A percentile compares a stretch with the other conserved stretches of the same genome.
phyloP scores from a whole-genome alignment of 2,797 vertebrate species.

The Microctenopoma steveboyesi region DNA sequence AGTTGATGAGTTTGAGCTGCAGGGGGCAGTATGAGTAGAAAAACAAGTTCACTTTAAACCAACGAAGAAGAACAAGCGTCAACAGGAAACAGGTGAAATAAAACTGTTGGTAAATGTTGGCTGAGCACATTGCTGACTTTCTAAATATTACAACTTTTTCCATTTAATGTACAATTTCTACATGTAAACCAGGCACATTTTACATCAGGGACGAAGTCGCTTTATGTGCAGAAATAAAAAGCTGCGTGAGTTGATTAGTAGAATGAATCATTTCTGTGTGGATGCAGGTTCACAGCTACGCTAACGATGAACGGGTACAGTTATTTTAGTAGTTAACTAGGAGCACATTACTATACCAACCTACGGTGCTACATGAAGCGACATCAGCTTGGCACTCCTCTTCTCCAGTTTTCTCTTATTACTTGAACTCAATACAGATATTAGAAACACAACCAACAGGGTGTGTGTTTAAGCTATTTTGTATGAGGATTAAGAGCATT shows the following conservation, averaged over 20 bases:
- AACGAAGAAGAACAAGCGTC: conserved; percentile 52
- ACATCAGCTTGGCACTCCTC: neutral
- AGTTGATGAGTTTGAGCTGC: neutral
- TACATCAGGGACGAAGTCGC: too few species aligned
- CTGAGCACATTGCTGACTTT: neutral
- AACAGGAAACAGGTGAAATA: conserved; percentile 28
- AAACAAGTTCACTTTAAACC: neutral
- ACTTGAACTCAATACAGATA: conserved; percentile 40
- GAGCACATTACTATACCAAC: too few species aligned
- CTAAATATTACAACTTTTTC: neutral
- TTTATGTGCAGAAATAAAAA: neutral
- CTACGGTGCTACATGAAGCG: neutral
- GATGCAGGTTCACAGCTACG: neutral
- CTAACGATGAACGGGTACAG: too few species aligned
- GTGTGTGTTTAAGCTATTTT: conserved; percentile 13
- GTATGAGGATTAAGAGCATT: conserved; percentile 65
- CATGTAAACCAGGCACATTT: neutral
- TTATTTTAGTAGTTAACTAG: too few species aligned
- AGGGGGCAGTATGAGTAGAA: conserved; percentile 35
- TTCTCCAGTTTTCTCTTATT: conserved; percentile 13
- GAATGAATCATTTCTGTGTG: neutral
- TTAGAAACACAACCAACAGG: conserved; percentile 5
- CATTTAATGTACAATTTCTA: neutral
- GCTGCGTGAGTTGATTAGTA: neutral
- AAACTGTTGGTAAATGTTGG: conserved; percentile 28